Evolutionary conservation across 2,797 vertebrate genomes (phyloP).

Genomic region (Oreortyx pictus): DNA sequence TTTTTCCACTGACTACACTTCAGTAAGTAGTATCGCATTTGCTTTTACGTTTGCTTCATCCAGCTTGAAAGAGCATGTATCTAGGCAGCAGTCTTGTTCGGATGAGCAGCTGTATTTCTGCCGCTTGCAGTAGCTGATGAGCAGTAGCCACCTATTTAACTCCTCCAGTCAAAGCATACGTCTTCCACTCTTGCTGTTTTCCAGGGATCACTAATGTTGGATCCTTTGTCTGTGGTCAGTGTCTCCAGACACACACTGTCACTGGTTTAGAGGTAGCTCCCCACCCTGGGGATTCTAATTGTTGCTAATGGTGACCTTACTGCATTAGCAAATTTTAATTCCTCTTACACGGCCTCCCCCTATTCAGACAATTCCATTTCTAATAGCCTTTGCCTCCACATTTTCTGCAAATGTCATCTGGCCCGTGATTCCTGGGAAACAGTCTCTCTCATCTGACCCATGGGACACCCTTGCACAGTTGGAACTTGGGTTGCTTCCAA

Average conservation of each 20-base stretch:
- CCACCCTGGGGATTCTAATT: background rate
- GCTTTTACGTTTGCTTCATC: background rate
- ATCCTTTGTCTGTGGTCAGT: background rate
- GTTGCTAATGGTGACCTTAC: constrained; percentile 12
- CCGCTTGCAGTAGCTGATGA: background rate
- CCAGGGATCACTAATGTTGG: background rate
- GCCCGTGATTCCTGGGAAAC: constrained; percentile 66
- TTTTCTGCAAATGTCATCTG: constrained; percentile 68
- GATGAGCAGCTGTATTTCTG: background rate
- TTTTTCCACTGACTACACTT: background rate
- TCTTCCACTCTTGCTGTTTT: background rate
- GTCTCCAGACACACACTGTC: background rate
- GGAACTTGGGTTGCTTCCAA: constrained; percentile 45
- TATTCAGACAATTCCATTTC: constrained; percentile 32
- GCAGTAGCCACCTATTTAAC: background rate
- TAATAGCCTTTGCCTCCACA: constrained; percentile 49
- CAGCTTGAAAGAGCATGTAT: background rate
- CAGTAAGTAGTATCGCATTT: background rate
- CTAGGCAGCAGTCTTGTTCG: background rate
- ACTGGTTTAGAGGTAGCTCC: background rate
- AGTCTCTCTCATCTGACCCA: constrained; percentile 66
- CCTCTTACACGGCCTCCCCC: background rate
- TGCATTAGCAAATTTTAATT: constrained; percentile 43
- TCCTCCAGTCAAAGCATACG: background rate
- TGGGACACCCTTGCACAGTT: constrained; percentile 42